Conservation (phyloP, 2,888 invertebrate genomes). For the Sussaba pulchella region DNA sequence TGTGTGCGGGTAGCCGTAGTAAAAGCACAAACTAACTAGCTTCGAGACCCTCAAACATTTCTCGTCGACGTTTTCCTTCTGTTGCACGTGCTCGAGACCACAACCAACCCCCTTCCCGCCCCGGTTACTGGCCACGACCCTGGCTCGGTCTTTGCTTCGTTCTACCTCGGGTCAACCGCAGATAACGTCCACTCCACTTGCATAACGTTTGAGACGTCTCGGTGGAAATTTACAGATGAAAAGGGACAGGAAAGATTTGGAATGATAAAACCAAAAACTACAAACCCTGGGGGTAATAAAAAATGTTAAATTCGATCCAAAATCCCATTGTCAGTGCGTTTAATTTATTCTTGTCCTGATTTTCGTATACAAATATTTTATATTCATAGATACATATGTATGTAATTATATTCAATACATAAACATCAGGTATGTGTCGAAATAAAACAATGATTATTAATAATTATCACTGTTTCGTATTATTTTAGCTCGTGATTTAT, state of each 20-base stretch:
- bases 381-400: no score
- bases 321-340: neutral
- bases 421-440: no score
- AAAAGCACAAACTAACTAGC: neutral
- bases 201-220: neutral
- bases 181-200: slow-evolving; percentile 21
- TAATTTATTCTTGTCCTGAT: no score
- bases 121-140: no score
- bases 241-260: neutral
- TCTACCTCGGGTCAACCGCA: slow-evolving; percentile 11
- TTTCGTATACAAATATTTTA: no score
- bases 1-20: slow-evolving; percentile 8
- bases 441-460: no score
- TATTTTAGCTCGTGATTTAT: no score
- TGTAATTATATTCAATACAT: no score
- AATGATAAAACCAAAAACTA: neutral
- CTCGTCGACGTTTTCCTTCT: slow-evolving; percentile 32
- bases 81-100: slow-evolving; percentile 17
- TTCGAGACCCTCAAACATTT: slow-evolving; percentile 31
- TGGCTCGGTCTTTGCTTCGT: slow-evolving; percentile 24
- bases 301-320: neutral
- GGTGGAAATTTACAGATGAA: neutral
- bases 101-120: neutral
- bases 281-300: neutral
- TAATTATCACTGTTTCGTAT: no score